phyloP scores from a whole-genome alignment of 2,888 invertebrate species.

The Sisyra terminalis region DNA sequence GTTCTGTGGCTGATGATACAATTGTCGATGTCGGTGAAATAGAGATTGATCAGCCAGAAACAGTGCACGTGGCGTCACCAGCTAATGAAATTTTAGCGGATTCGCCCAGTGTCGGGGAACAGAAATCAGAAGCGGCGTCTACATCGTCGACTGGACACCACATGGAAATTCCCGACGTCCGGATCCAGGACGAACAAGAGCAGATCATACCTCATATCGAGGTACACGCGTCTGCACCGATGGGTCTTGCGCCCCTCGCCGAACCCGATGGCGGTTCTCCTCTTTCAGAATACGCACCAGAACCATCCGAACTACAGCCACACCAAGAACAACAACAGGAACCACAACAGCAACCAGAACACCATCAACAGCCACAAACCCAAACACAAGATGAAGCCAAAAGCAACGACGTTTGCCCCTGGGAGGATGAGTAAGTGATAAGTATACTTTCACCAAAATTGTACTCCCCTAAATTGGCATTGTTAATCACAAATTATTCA shows the following conservation, averaged over 20 bases:
- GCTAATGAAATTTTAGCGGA: constrained; percentile 2
- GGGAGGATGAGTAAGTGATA: constrained; percentile 86
- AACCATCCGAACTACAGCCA: constrained; percentile 9
- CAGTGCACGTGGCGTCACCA: too few relatives aligned
- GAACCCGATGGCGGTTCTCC: constrained; percentile 53
- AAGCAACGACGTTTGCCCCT: constrained; percentile 78
- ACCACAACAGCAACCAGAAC: constrained; percentile 4
- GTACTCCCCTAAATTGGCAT: neutral
- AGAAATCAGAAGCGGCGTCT: constrained; percentile 10
- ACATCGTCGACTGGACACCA: constrained; percentile 5
- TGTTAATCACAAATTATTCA: constrained; percentile 4
- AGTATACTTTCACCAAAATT: constrained; percentile 4
- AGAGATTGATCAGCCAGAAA: neutral
- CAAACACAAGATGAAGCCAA: constrained; percentile 21
- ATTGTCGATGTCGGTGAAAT: constrained; percentile 9
- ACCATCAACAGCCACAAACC: constrained; percentile 3
- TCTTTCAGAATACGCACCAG: constrained; percentile 41
- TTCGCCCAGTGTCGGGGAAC: constrained; percentile 10
- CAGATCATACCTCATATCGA: constrained; percentile 12
- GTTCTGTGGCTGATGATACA: constrained; percentile 48
- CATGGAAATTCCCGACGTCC: constrained; percentile 1
- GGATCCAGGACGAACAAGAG: constrained; percentile 4
- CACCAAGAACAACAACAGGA: constrained; percentile 21
- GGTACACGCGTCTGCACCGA: constrained; percentile 23
- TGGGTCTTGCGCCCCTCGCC: constrained; percentile 44